phyloP scores from a whole-genome alignment of 2,888 invertebrate species.

The Microdon myrmicae region DNA sequence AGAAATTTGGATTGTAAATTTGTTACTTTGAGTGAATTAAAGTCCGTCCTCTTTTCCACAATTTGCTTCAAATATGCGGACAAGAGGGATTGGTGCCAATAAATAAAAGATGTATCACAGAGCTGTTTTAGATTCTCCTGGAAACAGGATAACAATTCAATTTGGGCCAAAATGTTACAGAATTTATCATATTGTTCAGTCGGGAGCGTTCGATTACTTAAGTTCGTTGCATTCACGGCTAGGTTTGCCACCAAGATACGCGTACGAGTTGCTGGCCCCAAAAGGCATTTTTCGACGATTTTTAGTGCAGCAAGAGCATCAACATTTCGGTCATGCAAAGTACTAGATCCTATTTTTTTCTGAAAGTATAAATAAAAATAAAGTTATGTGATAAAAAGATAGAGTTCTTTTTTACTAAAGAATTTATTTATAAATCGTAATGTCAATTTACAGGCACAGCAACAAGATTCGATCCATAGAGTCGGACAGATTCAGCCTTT shows the following conservation, averaged over 20 bases:
- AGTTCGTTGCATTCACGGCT: slow-evolving; percentile 74
- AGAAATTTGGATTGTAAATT: neutral
- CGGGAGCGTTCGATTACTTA: slow-evolving; percentile 66
- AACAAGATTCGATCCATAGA: no score
- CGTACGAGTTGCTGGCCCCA: slow-evolving; percentile 73
- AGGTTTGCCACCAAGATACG: slow-evolving; percentile 75
- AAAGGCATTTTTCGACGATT: slow-evolving; percentile 76
- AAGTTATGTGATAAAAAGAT: slow-evolving; percentile 15
- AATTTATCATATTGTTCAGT: slow-evolving; percentile 75
- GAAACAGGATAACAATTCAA: slow-evolving; percentile 74
- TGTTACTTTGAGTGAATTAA: slow-evolving; percentile 64
- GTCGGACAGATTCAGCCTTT: no score
- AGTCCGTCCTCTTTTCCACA: slow-evolving; percentile 74
- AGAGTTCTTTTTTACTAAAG: slow-evolving; percentile 55
- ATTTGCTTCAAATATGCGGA: slow-evolving; percentile 81
- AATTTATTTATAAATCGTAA: neutral
- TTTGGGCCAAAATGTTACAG: slow-evolving; percentile 72
- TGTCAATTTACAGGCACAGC: no score
- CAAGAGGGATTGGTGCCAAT: slow-evolving; percentile 83
- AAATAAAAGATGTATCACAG: slow-evolving; percentile 81
- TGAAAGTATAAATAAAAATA: slow-evolving; percentile 59
- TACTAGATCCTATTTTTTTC: slow-evolving; percentile 73
- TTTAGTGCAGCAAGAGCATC: slow-evolving; percentile 80
- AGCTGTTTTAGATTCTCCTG: slow-evolving; percentile 70
- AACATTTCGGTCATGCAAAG: slow-evolving; percentile 74